Evolutionary conservation across 2,113 vertebrate species (phyloP), one percentile per base, ranked within the genome.

Genomic region (Chaetodon auriga): DNA sequence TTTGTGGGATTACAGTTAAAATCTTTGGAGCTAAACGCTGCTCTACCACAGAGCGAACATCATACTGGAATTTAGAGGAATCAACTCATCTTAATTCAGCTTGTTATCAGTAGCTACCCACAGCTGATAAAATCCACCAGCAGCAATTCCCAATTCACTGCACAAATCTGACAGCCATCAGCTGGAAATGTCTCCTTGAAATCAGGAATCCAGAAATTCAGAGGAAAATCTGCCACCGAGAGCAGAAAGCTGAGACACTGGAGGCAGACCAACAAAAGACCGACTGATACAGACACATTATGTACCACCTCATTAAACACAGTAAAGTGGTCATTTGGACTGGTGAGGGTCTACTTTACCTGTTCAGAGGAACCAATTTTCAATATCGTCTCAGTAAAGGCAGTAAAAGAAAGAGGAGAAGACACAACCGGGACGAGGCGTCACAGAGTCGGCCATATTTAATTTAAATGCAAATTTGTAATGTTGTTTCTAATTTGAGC

Each of bases 391-490:
- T 36, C 11, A 66, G 58, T 36, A 10, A 46, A 66, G 36, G n/a
- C 23, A 15, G 30, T 2, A 63, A 92, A 62, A 12, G 30, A 48
- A 58, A 36, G 0, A 13, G n/a, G n/a, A 41, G 19, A 61, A 12
- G 9, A 49, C 45, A n/a, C 8, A 41, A 18, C 18, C 35, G 7
- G 14, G 12, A 13, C 43, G 10, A 54, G 70, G 57, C 4, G 2
- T 62, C 8, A 51, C 18, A 74, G 48, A 23, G 15, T 25, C 55
- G 41, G 23, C 43, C 46, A 38, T n/a, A 62, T 76, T 62, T 72
- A 2, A 75, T 75, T 62, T 71, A 75, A 78, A 68, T 75, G 78
- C 19, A 41, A 78, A 78, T 78, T 30, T 65, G 2, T 21, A 43
- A 53, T 7, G 2, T 53, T 5, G 1, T 57, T 79, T 65, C 19